Percentiles rank a stretch among this genome's conserved stretches.
Conservation (phyloP, 2,888 invertebrate species). For the Microctonus brassicae region DNA sequence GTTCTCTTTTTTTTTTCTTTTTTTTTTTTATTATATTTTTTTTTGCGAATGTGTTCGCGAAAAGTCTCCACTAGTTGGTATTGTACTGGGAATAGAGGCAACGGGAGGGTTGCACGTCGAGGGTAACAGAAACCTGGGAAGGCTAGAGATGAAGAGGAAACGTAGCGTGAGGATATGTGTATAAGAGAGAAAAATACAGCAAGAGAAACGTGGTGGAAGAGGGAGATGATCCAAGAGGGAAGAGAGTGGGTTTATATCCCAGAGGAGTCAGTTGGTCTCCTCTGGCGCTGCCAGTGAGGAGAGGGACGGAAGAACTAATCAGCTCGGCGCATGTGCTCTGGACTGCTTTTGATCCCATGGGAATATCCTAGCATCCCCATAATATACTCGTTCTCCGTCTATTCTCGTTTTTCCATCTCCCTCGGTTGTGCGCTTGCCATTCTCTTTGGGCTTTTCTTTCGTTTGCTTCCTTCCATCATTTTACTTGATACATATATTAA, state of each 20-base stretch:
- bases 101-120: slow-evolving; percentile 43
- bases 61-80: slow-evolving; percentile 54
- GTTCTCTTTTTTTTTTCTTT: slow-evolving; percentile 5
- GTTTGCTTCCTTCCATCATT: slow-evolving; percentile 37
- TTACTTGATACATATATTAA: slow-evolving; percentile 4
- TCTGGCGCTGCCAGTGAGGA: slow-evolving; percentile 62
- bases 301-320: slow-evolving; percentile 64
- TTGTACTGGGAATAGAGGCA: slow-evolving; percentile 53
- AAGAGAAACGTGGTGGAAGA: slow-evolving; percentile 37
- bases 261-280: slow-evolving; percentile 63
- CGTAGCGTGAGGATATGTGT: slow-evolving; percentile 27
- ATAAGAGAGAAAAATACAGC: slow-evolving; percentile 39
- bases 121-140: slow-evolving; percentile 34
- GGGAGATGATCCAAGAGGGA: slow-evolving; percentile 48
- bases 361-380: slow-evolving; percentile 65
- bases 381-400: slow-evolving; percentile 56
- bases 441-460: slow-evolving; percentile 41
- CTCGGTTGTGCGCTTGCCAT: slow-evolving; percentile 40
- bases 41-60: slow-evolving; percentile 39
- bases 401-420: slow-evolving; percentile 40
- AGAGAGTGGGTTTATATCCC: slow-evolving; percentile 62
- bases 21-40: slow-evolving; percentile 4
- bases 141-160: slow-evolving; percentile 41
- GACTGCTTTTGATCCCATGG: slow-evolving; percentile 60
- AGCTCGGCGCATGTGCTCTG: slow-evolving; percentile 65